A percentile compares a stretch with the other conserved stretches of the same genome.
Evolutionary conservation across 2,888 invertebrate species (phyloP).

Genomic region (Criorhina ranunculi): DNA sequence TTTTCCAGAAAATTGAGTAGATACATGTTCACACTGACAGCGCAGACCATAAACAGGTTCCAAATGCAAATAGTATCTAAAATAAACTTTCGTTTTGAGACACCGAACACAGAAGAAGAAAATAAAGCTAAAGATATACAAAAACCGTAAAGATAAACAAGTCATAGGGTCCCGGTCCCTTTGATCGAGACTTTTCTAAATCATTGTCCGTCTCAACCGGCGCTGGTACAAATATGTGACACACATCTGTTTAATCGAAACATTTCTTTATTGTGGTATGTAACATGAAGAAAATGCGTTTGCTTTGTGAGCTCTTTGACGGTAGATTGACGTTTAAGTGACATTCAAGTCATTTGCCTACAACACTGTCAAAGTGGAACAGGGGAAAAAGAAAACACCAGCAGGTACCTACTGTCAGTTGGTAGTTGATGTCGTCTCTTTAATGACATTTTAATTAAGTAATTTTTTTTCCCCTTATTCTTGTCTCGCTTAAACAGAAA

Average conservation of each 20-base stretch:
- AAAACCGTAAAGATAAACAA: slow-evolving; percentile 43
- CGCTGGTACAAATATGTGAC: slow-evolving; percentile 55
- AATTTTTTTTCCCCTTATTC: slow-evolving; percentile 9
- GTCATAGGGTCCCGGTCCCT: slow-evolving; percentile 16
- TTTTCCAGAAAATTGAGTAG: slow-evolving; percentile 32
- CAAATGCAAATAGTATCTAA: slow-evolving; percentile 62
- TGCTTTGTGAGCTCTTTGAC: slow-evolving; percentile 18
- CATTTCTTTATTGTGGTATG: slow-evolving; percentile 34
- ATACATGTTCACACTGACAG: slow-evolving; percentile 6
- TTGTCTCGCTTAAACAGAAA: neutral
- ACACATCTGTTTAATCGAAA: slow-evolving; percentile 67
- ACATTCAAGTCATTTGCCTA: slow-evolving; percentile 25
- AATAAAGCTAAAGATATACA: neutral
- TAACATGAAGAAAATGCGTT: slow-evolving; percentile 12
- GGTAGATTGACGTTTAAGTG: slow-evolving; percentile 40
- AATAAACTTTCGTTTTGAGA: slow-evolving; percentile 63
- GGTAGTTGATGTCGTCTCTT: neutral
- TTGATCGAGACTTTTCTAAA: slow-evolving; percentile 8
- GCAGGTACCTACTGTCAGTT: slow-evolving; percentile 34
- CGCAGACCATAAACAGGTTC: slow-evolving; percentile 42
- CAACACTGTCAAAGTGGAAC: slow-evolving; percentile 30
- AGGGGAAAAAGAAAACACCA: too few species aligned
- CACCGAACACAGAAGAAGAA: too few species aligned
- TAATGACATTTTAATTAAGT: neutral
- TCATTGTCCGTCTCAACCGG: neutral